Evolutionary conservation across 2,113 vertebrate genomes (phyloP), one percentile per base, ranked within the genome.

Genomic region (Empidonax alnorum): DNA sequence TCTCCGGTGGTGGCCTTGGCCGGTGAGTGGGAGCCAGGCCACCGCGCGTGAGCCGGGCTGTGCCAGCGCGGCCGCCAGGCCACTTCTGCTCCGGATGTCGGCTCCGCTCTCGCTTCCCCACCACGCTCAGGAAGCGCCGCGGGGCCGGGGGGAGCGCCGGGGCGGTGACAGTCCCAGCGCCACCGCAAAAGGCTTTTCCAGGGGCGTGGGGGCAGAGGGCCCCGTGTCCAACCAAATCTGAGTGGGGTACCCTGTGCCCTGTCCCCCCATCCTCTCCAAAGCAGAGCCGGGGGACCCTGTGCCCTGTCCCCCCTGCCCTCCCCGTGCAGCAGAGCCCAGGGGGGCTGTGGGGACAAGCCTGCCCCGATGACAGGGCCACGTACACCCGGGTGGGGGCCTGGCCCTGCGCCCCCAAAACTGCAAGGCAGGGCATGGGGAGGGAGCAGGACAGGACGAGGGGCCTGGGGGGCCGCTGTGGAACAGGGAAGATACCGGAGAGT

Each of bases 31-130:
- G 16, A 31, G 49, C 55, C 50, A 14, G 68, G 61, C 30, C 4
- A 0, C 49, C 6, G 2, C 12, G 67, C 22, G 3, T 22, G 85
- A 18, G 61, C 37, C 22, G 12, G 52, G 37, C 67, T 16, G 46
- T 4, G 67, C 72, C 87, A 82, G 76, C 1, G 4, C 19, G 41
- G 87, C 85, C 19, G 2, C 9, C 3, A 59, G 41, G 42, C 72
- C 82, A 3, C 88, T 93, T 72, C 93, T 92, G 90, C 78, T 94
- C 88, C 93, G 93, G 91, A 93, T 94, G 87, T 67, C 71, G 30
- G 46, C 74, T 74, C 69, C 0, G 71, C 62, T 87, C 42, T 41
- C 42, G 67, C 91, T 94, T 95, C 94, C 92, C 94, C n/a, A 28
- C 46, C 5, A 13, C 8, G 58, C 73, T 84, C 84, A 91, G 84